phyloP scores from a whole-genome alignment of 2,888 invertebrate genomes.

The Dendrolimus houi region DNA sequence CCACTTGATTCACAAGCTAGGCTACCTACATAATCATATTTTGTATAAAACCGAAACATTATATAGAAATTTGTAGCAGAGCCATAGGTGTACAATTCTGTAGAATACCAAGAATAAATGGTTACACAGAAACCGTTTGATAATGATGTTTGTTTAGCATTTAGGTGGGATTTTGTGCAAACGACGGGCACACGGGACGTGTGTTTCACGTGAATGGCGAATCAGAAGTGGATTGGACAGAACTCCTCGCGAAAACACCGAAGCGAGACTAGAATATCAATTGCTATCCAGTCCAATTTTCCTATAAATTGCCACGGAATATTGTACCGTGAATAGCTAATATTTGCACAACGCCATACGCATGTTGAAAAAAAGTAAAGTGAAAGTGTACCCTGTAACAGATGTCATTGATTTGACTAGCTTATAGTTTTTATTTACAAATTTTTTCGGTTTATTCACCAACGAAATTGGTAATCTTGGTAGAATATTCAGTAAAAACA shows the following conservation, averaged over 20 bases:
- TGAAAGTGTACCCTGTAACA: slow-evolving; percentile 55
- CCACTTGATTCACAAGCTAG: too few relatives aligned
- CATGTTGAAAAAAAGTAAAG: slow-evolving; percentile 48
- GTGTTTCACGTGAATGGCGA: slow-evolving; percentile 41
- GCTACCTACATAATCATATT: too few relatives aligned
- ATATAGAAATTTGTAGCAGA: too few relatives aligned
- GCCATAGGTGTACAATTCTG: too few relatives aligned
- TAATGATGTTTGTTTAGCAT: slow-evolving; percentile 20
- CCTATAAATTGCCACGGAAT: slow-evolving; percentile 61
- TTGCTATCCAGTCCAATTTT: slow-evolving; percentile 62
- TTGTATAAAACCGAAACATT: too few relatives aligned
- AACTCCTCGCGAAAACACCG: slow-evolving; percentile 55
- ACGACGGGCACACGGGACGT: slow-evolving; percentile 22
- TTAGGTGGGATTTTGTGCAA: slow-evolving; percentile 22
- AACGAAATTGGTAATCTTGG: slow-evolving; percentile 23
- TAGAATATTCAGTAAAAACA: slow-evolving; percentile 20
- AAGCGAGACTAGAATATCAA: slow-evolving; percentile 68
- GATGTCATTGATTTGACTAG: slow-evolving; percentile 53
- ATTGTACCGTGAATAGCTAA: slow-evolving; percentile 55
- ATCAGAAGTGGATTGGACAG: slow-evolving; percentile 48
- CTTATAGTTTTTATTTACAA: slow-evolving; percentile 30
- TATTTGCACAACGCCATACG: slow-evolving; percentile 52
- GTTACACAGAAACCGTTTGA: slow-evolving; percentile 1
- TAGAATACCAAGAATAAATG: background rate
- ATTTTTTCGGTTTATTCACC: slow-evolving; percentile 12